Base-by-base conservation (phyloP, 2,113 vertebrate species). In the Fregata magnificens region DNA sequence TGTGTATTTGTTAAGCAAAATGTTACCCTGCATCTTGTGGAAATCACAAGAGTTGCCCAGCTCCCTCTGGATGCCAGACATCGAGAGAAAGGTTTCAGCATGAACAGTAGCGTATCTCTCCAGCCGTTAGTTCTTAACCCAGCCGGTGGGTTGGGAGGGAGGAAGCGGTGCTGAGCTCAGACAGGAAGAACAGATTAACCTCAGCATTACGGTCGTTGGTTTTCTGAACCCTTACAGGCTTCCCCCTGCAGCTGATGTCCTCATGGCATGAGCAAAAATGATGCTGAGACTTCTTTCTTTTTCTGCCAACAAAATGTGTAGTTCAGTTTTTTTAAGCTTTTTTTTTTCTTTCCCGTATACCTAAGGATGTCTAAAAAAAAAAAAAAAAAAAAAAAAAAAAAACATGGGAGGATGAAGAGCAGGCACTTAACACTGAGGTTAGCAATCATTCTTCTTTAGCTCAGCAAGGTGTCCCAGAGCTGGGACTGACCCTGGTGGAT, bases 81-180 rank as follows among this genome's bases (percentile, higher is more conserved):
- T 22, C 1, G 1, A 18, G 50, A 61, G 13, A 42, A 66, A 21
- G 40, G 44, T 87, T 73, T 91, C 40, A 38, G 45, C 47, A 63
- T 31, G 31, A 73, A 52, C 32, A 79, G 50, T 65, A 52, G 21
- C 2, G 2, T 36, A 14, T 62, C 44, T 50, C 31, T 76, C 25
- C 4, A 6, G 40, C 45, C 3, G 7, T 12, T 70, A 42, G 69
- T 32, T 72, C 73, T 61, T 73, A 42, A 55, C 22, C 26, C 38
- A n/a, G 47, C 7, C 0, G 0, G 10, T 32, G 42, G 34, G 11
- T 6, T 70, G 32, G 36, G 32, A 65, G 69, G 28, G 17, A 84
- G 59, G 44, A 93, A 84, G 67, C 15, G 5, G 34, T 36, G 67
- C 53, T 89, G 19, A 31, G 52, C 71, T 72, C 67, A 56, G 67